Evolutionary conservation across 2,888 invertebrate species (phyloP), one percentile per base, ranked within the genome.

Genomic region (Brachypterus glaber): DNA sequence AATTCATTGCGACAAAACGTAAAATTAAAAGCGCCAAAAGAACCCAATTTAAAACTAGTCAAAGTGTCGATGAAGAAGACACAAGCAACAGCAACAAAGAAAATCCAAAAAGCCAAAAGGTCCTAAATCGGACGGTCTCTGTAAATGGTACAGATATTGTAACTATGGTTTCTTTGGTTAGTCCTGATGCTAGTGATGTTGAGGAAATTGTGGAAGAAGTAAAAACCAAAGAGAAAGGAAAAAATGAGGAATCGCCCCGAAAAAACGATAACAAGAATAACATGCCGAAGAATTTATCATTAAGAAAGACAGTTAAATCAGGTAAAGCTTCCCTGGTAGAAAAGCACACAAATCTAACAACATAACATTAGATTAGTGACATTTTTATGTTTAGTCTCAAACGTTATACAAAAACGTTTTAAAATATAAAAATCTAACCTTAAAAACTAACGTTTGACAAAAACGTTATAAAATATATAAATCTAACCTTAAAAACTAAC

Each of bases 91-190:
- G 17, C n/a, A 46, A 49, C 30, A 48, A 46, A 37, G 47, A 50
- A 26, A 41, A 39, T 37, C 40, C 43, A 9, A 47, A 46, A 36
- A 54, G 37, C 30, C 36, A 53, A 43, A 45, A 47, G 29, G 42
- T 49, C 33, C 37, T 53, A 45, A 49, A 51, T 41, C 38, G 50
- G 24, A 47, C 43, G 11, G 54, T 58, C 3, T 52, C 55, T 3
- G 50, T 53, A 15, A 48, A 52, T 25, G 60, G 56, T 3, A 51
- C 54, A 2, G 71, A 70, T 27, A 66, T 81, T 21, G 71, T 78
- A 1, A 81, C 81, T 0, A 73, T 80, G 70, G 78, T 81, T 0
- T 79, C 79, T 0, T 59, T 81, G 30, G 66, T 79, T 3, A 79
- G 78, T 52, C 77, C 79, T 1, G 73, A 74, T 12, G 76, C 73